A percentile compares a stretch with the other conserved stretches of the same genome.
These are phyloP conservation scores for Aradus depressus DNA, from an alignment of 2,888 invertebrate species.

Conservation along the genomic window DNA sequence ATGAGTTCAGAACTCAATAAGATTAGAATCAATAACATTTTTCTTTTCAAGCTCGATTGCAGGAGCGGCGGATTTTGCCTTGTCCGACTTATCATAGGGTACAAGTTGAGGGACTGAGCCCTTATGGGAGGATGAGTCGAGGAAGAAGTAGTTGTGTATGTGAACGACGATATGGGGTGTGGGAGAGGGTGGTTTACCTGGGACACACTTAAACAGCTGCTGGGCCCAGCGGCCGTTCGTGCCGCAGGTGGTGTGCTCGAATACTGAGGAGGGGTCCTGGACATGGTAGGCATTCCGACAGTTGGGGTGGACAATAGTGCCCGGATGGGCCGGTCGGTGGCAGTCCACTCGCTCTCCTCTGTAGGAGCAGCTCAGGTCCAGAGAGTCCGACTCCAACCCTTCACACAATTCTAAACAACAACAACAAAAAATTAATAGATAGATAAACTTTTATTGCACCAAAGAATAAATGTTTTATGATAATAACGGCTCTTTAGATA, in stretches of 20 bases:
- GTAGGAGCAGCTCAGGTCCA: conserved; percentile 25
- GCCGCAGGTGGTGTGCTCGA: conserved; percentile 21
- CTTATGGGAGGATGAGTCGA: not conserved
- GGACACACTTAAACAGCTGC: conserved; percentile 26
- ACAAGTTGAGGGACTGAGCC: too few relatives aligned
- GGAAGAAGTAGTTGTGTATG: conserved; percentile 6
- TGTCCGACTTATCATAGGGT: too few relatives aligned
- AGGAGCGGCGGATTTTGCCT: too few relatives aligned
- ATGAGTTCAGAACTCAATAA: too few relatives aligned
- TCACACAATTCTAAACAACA: conserved; percentile 27
- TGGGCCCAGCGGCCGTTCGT: conserved; percentile 26
- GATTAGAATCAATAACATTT: too few relatives aligned
- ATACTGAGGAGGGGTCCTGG: conserved; percentile 12
- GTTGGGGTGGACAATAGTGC: conserved; percentile 21
- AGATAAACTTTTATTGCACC: too few relatives aligned
- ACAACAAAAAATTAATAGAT: conserved; percentile 1
- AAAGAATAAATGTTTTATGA: too few relatives aligned
- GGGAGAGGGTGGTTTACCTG: conserved; percentile 24
- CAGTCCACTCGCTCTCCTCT: conserved; percentile 23
- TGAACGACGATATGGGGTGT: conserved; percentile 4
- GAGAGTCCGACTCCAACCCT: conserved; percentile 24
- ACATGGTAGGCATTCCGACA: conserved; percentile 25
- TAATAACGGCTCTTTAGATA: too few relatives aligned
- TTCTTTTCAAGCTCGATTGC: too few relatives aligned
- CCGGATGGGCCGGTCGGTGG: conserved; percentile 21